Evolutionary conservation across 2,888 invertebrate genomes (phyloP), one percentile per base, ranked within the genome.

Genomic region (Criorhina ranunculi): DNA sequence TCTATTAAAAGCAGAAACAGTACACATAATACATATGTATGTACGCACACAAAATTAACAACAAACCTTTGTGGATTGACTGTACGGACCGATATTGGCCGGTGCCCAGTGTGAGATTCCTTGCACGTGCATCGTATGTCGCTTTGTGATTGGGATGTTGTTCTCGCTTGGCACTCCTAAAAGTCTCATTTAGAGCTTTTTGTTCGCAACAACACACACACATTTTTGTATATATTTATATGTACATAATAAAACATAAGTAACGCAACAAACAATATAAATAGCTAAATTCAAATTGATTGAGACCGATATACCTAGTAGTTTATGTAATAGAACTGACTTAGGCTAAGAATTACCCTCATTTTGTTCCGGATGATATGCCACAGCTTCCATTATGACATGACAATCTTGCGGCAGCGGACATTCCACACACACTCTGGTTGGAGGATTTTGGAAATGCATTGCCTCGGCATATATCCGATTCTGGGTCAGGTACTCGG

Each of bases 21-120:
- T n/a, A n/a, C n/a, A n/a, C n/a, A n/a, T n/a, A n/a, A n/a, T n/a
- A n/a, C 11, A 17, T 7, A n/a, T 49, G 46, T 11, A 15, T n/a
- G 24, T 8, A 51, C 0, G 12, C 17, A 29, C 2, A 24, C 24
- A 59, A 53, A 7, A 12, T 1, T 19, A 24, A 17, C 80, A 33
- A 89, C 92, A 91, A 91, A 97, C 97, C 93, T 95, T 95, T 80
- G 96, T 94, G 2, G 97, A 96, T 93, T 98, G 98, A 90, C 98
- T 98, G 91, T 98, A 98, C 5, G 98, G 98, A 53, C 98, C 98
- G 88, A 98, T 98, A 91, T 98, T 98, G 80, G 98, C 98, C 0
- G 98, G 98, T n/a, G 98, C 98, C 98, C 98, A 98, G 91, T 98
- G 98, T 31, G 98, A 98, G 88, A 98, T 95, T 85, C 98, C 96